Conservation (phyloP, 2,888 invertebrate species). For the Antitype chi region DNA sequence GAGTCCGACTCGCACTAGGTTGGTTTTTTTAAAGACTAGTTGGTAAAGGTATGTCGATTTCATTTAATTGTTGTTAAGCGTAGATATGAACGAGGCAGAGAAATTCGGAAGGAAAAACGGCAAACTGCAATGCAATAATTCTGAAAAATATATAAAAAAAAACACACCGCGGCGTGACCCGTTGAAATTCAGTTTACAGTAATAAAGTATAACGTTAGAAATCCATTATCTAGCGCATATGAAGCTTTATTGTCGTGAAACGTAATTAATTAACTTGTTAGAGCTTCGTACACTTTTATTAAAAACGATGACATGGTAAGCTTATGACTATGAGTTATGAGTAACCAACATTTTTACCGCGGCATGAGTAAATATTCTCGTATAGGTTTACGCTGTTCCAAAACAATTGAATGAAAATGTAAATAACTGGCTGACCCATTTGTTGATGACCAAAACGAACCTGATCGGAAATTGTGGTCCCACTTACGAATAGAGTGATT, state of each 20-base stretch:
- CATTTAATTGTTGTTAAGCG: background rate
- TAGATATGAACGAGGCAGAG: too few species aligned
- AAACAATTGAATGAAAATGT: background rate
- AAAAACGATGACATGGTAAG: background rate
- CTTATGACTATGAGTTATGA: background rate
- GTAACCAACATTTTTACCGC: background rate
- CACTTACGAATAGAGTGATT: background rate
- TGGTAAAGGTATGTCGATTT: too few species aligned
- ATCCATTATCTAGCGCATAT: background rate
- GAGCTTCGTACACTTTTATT: background rate
- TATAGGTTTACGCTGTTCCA: background rate
- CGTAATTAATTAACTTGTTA: constrained; percentile 2
- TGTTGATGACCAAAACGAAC: background rate
- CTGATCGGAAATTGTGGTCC: background rate
- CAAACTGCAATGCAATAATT: background rate
- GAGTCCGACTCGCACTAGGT: too few species aligned
- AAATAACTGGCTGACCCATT: background rate
- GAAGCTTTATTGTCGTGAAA: background rate
- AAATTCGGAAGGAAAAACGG: too few species aligned
- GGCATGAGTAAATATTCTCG: background rate
- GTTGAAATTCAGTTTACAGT: background rate
- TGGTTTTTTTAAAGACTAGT: background rate
- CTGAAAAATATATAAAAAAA: background rate
- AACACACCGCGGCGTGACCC: background rate
- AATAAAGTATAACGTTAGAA: background rate